Evolutionary conservation across 2,797 vertebrate species (phyloP), one percentile per base, ranked within the genome.

Genomic region (Platyrinchus mystaceus): DNA sequence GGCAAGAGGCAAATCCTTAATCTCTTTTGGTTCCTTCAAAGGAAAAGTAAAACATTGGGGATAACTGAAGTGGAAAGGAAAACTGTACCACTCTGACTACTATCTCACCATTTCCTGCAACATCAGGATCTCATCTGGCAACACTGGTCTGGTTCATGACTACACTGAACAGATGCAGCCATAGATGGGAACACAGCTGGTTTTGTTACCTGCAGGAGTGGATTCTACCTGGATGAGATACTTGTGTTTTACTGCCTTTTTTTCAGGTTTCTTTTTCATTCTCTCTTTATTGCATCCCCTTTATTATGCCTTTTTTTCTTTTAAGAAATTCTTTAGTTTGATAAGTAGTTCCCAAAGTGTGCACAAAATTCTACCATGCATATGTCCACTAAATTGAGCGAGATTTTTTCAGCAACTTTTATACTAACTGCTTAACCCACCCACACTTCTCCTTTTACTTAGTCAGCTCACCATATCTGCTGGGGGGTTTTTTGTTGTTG

Each of bases 331-430:
- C 11, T 50, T 46, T 44, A 32, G 4, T 80, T 76, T 60, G 46
- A 37, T 44, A 81, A 52, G 4, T 24, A 71, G 7, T 79, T 71
- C 11, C 52, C 34, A 79, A 73, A 79, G 4, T 4, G 2, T 50
- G 46, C 9, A 34, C 17, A 66, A 56, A 87, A 67, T 52, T 50
- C 18, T 78, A 5, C 26, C 4, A 13, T 1, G 0, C 1, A 0
- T 67, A 26, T 49, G 32, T 32, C 14, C 43, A 28, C 26, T 36
- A 64, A 55, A 68, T 2, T 43, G 18, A 71, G 34, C 0, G 0
- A 55, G 3, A 14, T 13, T 27, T 78, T 86, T 75, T 89, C 58
- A 46, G 10, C 32, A 44, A 32, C 4, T 28, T 2, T 62, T 81
- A 28, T 7, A 24, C 9, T 56, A 49, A 56, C 12, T 39, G 27